Evolutionary conservation across 2,113 vertebrate species (phyloP).

Genomic region (Genyomyrus donnyi): DNA sequence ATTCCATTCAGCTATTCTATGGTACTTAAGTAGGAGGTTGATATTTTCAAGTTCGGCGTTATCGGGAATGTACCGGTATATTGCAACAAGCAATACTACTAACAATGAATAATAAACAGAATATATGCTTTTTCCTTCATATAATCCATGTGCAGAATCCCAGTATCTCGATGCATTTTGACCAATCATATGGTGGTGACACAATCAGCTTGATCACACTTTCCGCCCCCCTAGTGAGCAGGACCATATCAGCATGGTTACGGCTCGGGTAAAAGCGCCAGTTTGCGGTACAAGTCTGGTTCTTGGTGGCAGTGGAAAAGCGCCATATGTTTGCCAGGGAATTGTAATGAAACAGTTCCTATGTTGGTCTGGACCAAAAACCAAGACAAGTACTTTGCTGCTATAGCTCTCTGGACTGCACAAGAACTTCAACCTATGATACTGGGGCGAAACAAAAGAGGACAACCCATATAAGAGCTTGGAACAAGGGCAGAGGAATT

Average conservation of each 20-base stretch:
- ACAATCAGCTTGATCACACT: background rate
- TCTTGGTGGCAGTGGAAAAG: background rate
- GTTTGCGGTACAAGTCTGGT: background rate
- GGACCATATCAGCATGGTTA: background rate
- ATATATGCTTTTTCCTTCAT: no score
- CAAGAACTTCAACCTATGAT: background rate
- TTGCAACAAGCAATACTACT: no score
- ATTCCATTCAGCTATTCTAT: no score
- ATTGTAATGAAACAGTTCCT: background rate
- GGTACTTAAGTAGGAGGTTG: no score
- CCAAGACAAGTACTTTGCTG: background rate
- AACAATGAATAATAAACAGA: no score
- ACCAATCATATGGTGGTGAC: no score
- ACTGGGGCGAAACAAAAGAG: background rate
- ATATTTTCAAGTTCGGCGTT: no score
- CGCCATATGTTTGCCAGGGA: background rate
- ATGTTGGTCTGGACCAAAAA: background rate
- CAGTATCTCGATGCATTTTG: no score
- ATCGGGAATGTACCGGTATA: no score
- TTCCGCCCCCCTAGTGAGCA: background rate
- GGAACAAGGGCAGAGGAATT: background rate
- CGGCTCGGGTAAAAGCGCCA: background rate
- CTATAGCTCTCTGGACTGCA: background rate
- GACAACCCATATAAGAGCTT: background rate
- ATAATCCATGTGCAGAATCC: no score